These are phyloP conservation scores for Alethe diademata DNA, from an alignment of 2,113 vertebrate species.

Conservation along the genomic window DNA sequence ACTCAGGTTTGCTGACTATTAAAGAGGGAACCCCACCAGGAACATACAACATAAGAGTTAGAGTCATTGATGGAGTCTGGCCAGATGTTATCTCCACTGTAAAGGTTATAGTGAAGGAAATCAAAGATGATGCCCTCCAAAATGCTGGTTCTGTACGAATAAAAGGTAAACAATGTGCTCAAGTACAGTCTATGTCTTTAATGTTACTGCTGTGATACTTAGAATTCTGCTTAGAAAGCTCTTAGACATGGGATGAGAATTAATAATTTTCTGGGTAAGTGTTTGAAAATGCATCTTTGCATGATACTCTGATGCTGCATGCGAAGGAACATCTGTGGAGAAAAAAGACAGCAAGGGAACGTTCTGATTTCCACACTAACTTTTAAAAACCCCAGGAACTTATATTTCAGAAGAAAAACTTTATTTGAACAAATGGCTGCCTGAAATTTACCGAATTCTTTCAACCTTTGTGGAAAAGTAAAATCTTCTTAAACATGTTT, in stretches of 20 bases:
- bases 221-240: neutral
- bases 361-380: neutral
- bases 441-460: neutral
- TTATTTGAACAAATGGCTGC: neutral
- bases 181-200: accelerated
- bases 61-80: constrained; percentile 84
- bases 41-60: constrained; percentile 79
- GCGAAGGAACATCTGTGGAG: neutral
- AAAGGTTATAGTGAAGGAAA: constrained; percentile 78
- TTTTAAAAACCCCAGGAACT: neutral
- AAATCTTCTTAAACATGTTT: neutral
- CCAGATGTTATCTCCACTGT: constrained; percentile 84
- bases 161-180: constrained; percentile 68
- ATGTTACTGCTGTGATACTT: neutral
- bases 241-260: neutral
- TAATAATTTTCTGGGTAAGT: neutral
- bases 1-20: constrained; percentile 82
- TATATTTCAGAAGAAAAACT: neutral
- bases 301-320: neutral
- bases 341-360: neutral
- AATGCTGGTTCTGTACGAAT: constrained; percentile 82
- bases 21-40: constrained; percentile 79
- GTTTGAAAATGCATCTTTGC: neutral
- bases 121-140: constrained; percentile 75
- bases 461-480: neutral